Conservation (phyloP, 2,888 invertebrate genomes). For the Limenitis camilla region DNA sequence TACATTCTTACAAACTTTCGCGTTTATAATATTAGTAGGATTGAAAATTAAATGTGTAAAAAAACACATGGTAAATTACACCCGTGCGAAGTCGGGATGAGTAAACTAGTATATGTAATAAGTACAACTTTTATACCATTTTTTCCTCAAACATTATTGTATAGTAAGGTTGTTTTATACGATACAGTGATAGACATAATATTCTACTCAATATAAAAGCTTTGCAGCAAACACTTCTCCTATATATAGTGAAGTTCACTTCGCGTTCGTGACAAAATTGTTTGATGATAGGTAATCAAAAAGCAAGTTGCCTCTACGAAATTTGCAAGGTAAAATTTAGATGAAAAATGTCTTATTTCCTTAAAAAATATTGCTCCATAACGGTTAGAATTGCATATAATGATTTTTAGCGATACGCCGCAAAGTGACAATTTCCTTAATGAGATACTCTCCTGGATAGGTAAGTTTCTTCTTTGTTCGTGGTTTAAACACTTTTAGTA, state of each 20-base stretch:
- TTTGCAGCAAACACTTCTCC: neutral
- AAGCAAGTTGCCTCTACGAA: constrained; percentile 17
- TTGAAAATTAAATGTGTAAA: too few species aligned
- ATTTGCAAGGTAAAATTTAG: constrained; percentile 26
- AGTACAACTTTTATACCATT: too few species aligned
- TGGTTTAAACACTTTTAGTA: neutral
- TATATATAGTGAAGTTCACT: constrained; percentile 8
- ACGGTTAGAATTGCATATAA: constrained; percentile 31
- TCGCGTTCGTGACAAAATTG: constrained; percentile 21
- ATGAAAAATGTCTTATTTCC: constrained; percentile 30
- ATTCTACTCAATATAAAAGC: neutral
- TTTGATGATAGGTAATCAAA: constrained; percentile 27
- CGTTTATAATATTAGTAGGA: too few species aligned
- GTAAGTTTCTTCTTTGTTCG: constrained; percentile 5
- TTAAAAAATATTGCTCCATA: constrained; percentile 29
- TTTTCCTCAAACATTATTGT: too few species aligned
- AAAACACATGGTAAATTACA: too few species aligned
- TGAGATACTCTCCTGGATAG: constrained; percentile 23
- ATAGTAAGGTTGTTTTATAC: too few species aligned
- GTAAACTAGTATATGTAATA: neutral
- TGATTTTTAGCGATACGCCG: constrained; percentile 33
- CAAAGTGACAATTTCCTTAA: constrained; percentile 39
- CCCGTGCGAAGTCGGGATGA: too few species aligned
- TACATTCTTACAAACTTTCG: too few species aligned
- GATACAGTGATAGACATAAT: neutral